Conservation (phyloP, 2,113 vertebrate genomes). For the Garra rufa region DNA sequence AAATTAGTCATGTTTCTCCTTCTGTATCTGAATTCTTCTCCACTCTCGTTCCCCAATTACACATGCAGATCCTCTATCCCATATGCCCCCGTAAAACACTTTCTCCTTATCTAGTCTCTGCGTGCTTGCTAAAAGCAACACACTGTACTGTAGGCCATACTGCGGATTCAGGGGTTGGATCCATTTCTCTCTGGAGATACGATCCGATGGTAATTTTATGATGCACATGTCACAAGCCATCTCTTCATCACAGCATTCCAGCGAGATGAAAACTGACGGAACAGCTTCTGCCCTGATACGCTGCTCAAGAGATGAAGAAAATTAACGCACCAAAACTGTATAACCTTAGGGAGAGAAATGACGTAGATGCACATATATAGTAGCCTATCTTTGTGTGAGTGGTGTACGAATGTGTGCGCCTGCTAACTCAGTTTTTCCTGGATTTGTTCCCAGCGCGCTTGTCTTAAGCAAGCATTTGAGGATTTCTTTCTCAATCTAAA, state of each 20-base stretch:
- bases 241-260: constrained; percentile 18
- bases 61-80: not conserved
- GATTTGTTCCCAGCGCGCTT: constrained; percentile 39
- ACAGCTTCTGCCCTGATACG: constrained; percentile 22
- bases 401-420: constrained; percentile 5
- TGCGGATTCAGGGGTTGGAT: constrained; percentile 26
- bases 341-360: constrained; percentile 30
- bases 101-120: not conserved
- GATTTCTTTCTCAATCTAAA: constrained; percentile 44
- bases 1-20: constrained; percentile 26
- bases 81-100: constrained; percentile 16
- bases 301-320: constrained; percentile 5
- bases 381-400: not conserved
- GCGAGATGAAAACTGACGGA: constrained; percentile 11
- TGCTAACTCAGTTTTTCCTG: constrained; percentile 35
- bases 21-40: not conserved
- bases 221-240: constrained; percentile 44
- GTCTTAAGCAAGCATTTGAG: constrained; percentile 34
- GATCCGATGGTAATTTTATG: constrained; percentile 52
- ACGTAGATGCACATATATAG: not conserved
- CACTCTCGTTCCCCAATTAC: not conserved
- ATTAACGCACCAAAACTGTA: not conserved
- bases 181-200: constrained; percentile 39
- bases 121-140: constrained; percentile 22
- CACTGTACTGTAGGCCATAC: not conserved